Evolutionary conservation across 1,140 invertebrate species (phyloP), one percentile per base, ranked within the genome.

Genomic region (Mercenaria mercenaria): DNA sequence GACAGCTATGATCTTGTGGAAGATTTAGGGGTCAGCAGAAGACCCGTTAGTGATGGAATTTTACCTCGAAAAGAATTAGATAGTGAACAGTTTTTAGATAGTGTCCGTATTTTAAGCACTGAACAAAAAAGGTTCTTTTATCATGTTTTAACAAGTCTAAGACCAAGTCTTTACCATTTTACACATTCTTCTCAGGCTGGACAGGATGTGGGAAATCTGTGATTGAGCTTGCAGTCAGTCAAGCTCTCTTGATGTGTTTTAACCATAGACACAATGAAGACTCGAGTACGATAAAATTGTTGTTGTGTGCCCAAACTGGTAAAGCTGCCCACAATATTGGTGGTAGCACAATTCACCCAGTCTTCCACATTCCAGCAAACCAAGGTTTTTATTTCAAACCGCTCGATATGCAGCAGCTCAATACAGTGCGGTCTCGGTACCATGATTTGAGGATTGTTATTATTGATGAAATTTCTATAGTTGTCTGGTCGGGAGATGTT

Each of bases 241-340:
- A 91, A 29, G 69, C 43, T 15, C 15, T 47, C 6, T 47, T 47
- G 6, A 47, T 8, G 43, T 47, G 15, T 47, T 47, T 47, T 15
- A 47, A 15, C 15, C 43, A 47, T 47, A 6, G 15, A 47, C 43
- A 47, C 6, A 15, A 15, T 8, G 15, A 47, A 47, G 43, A 47
- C 15, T 15, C 43, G 15, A 8, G 6, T 8, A 90, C 15, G 3
- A 61, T 59, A 1, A 83, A 83, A 56, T n/a, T 61, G 18, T 37
- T 86, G 20, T 47, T 93, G 3, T 88, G 84, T 88, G 90, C 92
- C 13, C 92, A 91, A 39, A 92, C 91, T 64, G 92, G 91, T 0
- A 93, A 93, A 84, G 92, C 91, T 50, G 91, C 90, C 64, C 82
- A 89, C 59, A 90, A 93, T 52, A 90, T 91, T 43, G 69, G 59